Percentiles rank a stretch among this genome's conserved stretches.
Conservation (phyloP, 2,113 vertebrate genomes). For the Pluvianellus socialis region DNA sequence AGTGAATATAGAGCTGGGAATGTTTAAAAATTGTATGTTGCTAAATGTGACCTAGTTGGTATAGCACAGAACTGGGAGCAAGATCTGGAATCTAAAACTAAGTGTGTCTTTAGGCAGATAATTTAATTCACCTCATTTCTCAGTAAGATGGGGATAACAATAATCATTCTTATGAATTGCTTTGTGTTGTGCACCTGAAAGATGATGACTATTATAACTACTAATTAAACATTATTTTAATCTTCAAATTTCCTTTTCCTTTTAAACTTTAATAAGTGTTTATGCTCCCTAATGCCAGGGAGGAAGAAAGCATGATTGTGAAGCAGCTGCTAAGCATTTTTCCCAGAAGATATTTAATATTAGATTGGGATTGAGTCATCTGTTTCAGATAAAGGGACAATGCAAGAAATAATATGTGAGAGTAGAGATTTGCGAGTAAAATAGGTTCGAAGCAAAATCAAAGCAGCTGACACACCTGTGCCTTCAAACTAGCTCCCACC, state of each 20-base stretch:
- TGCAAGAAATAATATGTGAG: neutral
- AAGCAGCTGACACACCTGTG: neutral
- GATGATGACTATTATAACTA: neutral
- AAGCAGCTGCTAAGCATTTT: slow-evolving; percentile 14
- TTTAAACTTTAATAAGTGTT: slow-evolving; percentile 6
- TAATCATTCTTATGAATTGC: neutral
- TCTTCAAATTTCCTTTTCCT: neutral
- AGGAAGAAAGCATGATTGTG: neutral
- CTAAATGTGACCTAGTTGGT: slow-evolving; percentile 7
- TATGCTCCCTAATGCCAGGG: neutral
- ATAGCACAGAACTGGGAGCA: neutral
- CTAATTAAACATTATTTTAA: slow-evolving; percentile 41
- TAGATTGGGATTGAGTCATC: neutral
- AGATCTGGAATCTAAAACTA: neutral
- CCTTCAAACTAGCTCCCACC: neutral
- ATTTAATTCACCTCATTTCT: slow-evolving; percentile 12
- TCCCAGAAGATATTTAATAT: neutral
- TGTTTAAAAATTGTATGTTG: neutral
- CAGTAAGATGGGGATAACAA: neutral
- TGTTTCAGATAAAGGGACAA: neutral
- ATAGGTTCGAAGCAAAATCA: neutral
- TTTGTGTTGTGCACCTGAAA: slow-evolving; percentile 20
- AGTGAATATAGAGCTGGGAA: neutral
- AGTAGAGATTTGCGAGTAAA: neutral
- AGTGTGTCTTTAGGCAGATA: neutral